Base-by-base conservation (phyloP, 2,888 invertebrate genomes). In the Dusona sp. region DNA sequence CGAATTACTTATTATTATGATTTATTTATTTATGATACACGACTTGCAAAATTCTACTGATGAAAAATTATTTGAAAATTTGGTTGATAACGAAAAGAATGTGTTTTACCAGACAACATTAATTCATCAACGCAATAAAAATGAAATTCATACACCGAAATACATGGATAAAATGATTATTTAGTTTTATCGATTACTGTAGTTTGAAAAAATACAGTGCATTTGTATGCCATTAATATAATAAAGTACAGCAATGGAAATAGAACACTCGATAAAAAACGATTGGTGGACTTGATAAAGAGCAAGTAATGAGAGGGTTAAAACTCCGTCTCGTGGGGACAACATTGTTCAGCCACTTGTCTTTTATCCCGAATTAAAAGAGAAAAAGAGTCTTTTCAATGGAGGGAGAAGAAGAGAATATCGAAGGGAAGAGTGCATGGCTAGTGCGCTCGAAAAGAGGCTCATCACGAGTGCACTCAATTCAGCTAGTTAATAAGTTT, bases 381-480 rank as follows among this genome's bases (percentile, higher is more conserved):
- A 57, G 57, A 29, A 61, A 61, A 16, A 61, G 61, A 6, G 61
- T 29, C 16, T 61, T 61, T 29, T 16, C 11, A 38, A 38, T 67
- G n/a, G 22, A 36, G 67, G 38, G 67, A 38, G 67, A 38, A 67
- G 3, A 22, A n/a, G 67, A 67, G 67, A 67, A 67, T 38, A 22
- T 9, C 8, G 38, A 38, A 67, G 38, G 19, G 38, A n/a, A 73
- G 61, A 75, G 29, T 45, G 45, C n/a, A 77, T 22, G 29, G 25
- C 48, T 22, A 67, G 25, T 73, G 73, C n/a, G 29, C 38, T 73
- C 4, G 77, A 64, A 68, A n/a, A 82, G 38, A 68, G 65, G 36
- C 51, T 80, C 54, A 51, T 54, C 25, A 68, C 29, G 45, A 84
- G 75, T 84, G 80, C 75, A 77, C 80, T 84, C 72, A 48, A 72